A percentile compares a stretch with the other conserved stretches of the same genome.
Conservation (phyloP, 2,888 invertebrate genomes). For the Phengaris arion region DNA sequence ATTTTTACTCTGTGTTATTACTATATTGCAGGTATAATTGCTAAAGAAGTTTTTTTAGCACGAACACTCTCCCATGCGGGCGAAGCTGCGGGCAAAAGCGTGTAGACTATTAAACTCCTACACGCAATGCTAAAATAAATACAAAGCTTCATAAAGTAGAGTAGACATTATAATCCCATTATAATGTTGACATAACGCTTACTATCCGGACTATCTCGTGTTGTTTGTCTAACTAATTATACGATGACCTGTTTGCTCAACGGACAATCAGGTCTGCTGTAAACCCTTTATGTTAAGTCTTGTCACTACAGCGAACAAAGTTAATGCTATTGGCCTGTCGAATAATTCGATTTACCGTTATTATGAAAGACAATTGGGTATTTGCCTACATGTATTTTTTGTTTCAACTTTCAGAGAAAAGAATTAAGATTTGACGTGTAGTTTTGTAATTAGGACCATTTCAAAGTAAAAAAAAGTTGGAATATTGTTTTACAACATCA, state of each 20-base stretch:
- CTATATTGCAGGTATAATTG: too few relatives aligned
- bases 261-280: constrained; percentile 13
- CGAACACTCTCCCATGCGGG: too few relatives aligned
- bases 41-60: too few relatives aligned
- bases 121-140: too few relatives aligned
- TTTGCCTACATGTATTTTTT: neutral
- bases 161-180: neutral
- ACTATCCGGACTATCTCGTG: constrained; percentile 11
- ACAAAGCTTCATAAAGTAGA: neutral
- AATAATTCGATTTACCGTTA: neutral
- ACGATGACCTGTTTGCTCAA: constrained; percentile 23
- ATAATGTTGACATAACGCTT: neutral
- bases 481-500: too few relatives aligned
- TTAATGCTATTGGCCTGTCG: neutral
- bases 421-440: too few relatives aligned
- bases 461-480: too few relatives aligned
- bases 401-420: too few relatives aligned
- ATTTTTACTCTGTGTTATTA: too few relatives aligned
- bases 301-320: constrained; percentile 5
- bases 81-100: too few relatives aligned
- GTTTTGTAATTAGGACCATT: too few relatives aligned
- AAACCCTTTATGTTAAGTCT: constrained; percentile 19
- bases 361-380: neutral
- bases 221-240: constrained; percentile 26
- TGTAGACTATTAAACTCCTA: too few relatives aligned